phyloP scores from a whole-genome alignment of 2,113 vertebrate genomes.

The Pleuronectes platessa region DNA sequence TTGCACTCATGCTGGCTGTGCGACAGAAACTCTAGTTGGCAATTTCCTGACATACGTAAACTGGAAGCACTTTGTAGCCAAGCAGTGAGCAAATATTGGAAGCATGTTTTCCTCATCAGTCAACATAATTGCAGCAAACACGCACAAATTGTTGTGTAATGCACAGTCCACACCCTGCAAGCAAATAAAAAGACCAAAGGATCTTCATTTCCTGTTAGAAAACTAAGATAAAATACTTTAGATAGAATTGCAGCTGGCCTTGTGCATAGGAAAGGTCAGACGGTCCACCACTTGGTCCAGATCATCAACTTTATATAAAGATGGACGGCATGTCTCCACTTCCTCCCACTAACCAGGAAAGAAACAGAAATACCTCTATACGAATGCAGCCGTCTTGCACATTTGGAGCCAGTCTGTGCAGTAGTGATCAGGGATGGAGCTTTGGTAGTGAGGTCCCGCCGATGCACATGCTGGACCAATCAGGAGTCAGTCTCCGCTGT shows the following conservation, averaged over 20 bases:
- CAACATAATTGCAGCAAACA: constrained; percentile 31
- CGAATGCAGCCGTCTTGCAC: too few species aligned
- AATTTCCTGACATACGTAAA: constrained; percentile 37
- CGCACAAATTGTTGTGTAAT: constrained; percentile 20
- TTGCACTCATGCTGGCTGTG: constrained; percentile 30
- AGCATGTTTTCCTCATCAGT: constrained; percentile 42
- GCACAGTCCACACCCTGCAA: neutral
- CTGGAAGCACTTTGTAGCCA: constrained; percentile 29
- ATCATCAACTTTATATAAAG: too few species aligned
- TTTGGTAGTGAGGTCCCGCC: too few species aligned
- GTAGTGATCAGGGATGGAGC: too few species aligned
- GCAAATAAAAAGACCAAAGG: neutral
- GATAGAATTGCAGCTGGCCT: neutral
- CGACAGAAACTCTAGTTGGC: constrained; percentile 33
- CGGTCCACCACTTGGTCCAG: too few species aligned
- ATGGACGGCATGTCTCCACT: too few species aligned
- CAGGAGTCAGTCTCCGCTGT: too few species aligned
- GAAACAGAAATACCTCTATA: too few species aligned
- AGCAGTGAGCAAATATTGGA: constrained; percentile 7
- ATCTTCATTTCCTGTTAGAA: neutral
- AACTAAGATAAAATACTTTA: neutral
- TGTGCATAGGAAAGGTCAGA: too few species aligned
- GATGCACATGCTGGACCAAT: too few species aligned
- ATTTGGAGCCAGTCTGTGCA: too few species aligned
- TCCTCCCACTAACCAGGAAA: too few species aligned